A percentile compares a stretch with the other conserved stretches of the same genome.
phyloP scores from a whole-genome alignment of 2,888 invertebrate genomes.

The Chymomyza caudatula region DNA sequence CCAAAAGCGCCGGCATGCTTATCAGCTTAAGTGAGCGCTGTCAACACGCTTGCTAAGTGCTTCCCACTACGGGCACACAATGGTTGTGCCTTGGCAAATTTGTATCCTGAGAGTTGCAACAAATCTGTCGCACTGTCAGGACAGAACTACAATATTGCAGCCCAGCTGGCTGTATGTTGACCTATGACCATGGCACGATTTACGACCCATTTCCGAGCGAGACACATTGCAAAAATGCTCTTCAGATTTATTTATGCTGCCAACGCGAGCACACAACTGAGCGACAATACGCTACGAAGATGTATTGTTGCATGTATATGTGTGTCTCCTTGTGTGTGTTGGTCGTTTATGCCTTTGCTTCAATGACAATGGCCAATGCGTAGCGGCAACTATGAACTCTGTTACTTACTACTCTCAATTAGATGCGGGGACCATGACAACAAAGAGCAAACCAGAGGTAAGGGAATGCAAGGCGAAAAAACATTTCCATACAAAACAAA shows the following conservation, averaged over 20 bases:
- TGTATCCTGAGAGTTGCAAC: constrained; percentile 65
- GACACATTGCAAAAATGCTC: constrained; percentile 72
- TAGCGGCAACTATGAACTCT: constrained; percentile 59
- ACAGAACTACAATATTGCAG: constrained; percentile 40
- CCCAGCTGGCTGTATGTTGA: constrained; percentile 46
- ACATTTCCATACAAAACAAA: constrained; percentile 19
- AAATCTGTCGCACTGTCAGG: constrained; percentile 50
- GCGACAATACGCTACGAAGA: not conserved
- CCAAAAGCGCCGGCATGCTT: constrained; percentile 28
- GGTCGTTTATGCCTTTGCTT: constrained; percentile 40
- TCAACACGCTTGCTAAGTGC: constrained; percentile 69
- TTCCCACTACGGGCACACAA: constrained; percentile 44
- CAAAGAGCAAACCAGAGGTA: constrained; percentile 53
- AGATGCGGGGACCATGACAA: not conserved
- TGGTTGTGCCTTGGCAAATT: constrained; percentile 48
- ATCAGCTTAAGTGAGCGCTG: constrained; percentile 59
- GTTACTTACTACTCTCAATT: constrained; percentile 25
- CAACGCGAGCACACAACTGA: constrained; percentile 20
- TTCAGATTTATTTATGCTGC: constrained; percentile 71
- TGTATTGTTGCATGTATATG: not conserved
- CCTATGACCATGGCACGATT: constrained; percentile 70
- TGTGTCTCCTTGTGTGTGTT: constrained; percentile 9
- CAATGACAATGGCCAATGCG: constrained; percentile 25
- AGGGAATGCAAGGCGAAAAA: constrained; percentile 63
- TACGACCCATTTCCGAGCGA: constrained; percentile 74